phyloP scores from a whole-genome alignment of 2,797 vertebrate genomes.

The Oreortyx pictus region DNA sequence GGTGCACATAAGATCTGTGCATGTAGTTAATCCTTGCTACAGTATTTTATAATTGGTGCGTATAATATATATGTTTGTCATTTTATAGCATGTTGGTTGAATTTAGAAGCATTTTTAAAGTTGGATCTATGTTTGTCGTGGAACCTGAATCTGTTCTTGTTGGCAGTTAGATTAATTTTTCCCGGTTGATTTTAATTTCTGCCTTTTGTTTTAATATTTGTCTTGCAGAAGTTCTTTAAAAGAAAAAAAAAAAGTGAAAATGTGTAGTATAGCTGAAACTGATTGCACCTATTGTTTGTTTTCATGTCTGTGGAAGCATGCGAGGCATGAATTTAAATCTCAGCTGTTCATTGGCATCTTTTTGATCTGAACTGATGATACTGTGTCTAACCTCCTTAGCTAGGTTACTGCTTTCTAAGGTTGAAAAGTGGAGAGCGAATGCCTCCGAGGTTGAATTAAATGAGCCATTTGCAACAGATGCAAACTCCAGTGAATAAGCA shows the following conservation, averaged over 20 bases:
- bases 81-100: conserved; percentile 53
- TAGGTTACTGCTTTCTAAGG: conserved; percentile 51
- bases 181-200: conserved; percentile 47
- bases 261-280: neutral
- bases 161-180: conserved; percentile 35
- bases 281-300: neutral
- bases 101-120: conserved; percentile 60
- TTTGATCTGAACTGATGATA: conserved; percentile 41
- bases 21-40: conserved; percentile 49
- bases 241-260: conserved; percentile 1
- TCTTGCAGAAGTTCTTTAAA: conserved; percentile 19
- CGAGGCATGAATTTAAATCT: conserved; percentile 33
- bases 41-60: conserved; percentile 45
- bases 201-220: conserved; percentile 4
- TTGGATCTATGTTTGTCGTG: conserved; percentile 13
- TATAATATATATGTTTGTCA: conserved; percentile 44
- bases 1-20: conserved; percentile 38
- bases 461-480: conserved; percentile 57
- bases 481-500: conserved; percentile 40
- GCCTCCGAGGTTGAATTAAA: conserved; percentile 54
- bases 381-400: conserved; percentile 52
- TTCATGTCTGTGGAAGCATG: neutral
- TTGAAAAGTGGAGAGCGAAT: conserved; percentile 33
- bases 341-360: conserved; percentile 76
- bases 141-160: conserved; percentile 14